Evolutionary conservation across 2,888 invertebrate genomes (phyloP).

Genomic region (Cataglyphis livida): DNA sequence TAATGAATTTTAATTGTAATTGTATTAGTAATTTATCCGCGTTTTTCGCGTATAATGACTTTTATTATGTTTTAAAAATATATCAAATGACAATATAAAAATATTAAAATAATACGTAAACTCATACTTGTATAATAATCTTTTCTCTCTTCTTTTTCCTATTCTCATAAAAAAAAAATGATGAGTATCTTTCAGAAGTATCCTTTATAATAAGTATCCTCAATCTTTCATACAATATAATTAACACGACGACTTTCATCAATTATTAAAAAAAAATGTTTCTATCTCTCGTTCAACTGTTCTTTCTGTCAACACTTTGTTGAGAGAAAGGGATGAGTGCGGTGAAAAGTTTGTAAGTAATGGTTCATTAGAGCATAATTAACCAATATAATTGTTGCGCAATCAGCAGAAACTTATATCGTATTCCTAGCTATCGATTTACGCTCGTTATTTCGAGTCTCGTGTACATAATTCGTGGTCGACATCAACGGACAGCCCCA

Average conservation of each 20-base stretch:
- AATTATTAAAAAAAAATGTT: slow-evolving; percentile 13
- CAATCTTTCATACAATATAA: background rate
- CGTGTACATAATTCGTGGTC: slow-evolving; percentile 49
- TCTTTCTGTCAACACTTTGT: background rate
- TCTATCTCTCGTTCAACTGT: background rate
- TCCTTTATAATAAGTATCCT: background rate
- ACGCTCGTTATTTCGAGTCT: slow-evolving; percentile 65
- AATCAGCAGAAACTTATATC: slow-evolving; percentile 66
- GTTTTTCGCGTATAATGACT: background rate
- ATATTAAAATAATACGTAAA: background rate
- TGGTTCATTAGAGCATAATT: slow-evolving; percentile 61
- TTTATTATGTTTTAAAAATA: background rate
- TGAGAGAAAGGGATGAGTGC: slow-evolving; percentile 28
- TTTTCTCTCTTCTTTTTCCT: background rate
- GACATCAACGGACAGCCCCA: slow-evolving; percentile 61
- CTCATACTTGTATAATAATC: background rate
- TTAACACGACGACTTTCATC: background rate
- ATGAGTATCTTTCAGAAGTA: background rate
- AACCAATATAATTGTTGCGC: slow-evolving; percentile 66
- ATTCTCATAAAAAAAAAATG: background rate
- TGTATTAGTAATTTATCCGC: background rate
- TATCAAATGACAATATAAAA: background rate
- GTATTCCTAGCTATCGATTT: slow-evolving; percentile 64
- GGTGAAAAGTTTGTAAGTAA: slow-evolving; percentile 53
- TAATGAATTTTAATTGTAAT: background rate